A percentile compares a stretch with the other conserved stretches of the same genome.
phyloP scores from a whole-genome alignment of 2,888 invertebrate species.

The Plebejus argus region DNA sequence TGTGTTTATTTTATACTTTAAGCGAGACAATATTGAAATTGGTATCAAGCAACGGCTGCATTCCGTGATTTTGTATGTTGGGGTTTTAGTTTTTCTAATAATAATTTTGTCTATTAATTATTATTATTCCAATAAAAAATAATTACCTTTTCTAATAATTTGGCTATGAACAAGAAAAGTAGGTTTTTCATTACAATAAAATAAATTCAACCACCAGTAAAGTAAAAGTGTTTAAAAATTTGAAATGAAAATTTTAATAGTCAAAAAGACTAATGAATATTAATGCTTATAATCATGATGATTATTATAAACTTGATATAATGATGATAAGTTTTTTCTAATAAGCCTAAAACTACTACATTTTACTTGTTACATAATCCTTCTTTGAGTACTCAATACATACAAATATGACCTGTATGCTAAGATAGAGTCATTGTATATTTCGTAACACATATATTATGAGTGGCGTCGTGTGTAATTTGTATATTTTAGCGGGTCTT shows the following conservation, averaged over 20 bases:
- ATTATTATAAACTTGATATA: neutral
- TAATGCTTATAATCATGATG: neutral
- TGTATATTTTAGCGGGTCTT: conserved; percentile 14
- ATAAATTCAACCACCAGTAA: too few relatives aligned
- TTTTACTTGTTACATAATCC: neutral
- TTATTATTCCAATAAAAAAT: too few relatives aligned
- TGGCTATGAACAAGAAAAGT: too few relatives aligned
- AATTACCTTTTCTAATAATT: too few relatives aligned
- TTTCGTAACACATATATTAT: neutral
- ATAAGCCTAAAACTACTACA: neutral
- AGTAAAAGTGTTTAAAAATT: too few relatives aligned
- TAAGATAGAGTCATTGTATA: conserved; percentile 2
- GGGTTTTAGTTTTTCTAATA: neutral
- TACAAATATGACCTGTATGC: neutral
- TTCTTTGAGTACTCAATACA: neutral
- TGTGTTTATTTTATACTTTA: neutral
- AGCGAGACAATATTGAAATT: neutral
- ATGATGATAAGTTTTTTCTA: neutral
- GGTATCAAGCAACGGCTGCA: too few relatives aligned
- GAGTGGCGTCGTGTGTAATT: conserved; percentile 7
- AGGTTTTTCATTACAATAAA: too few relatives aligned
- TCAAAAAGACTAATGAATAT: too few relatives aligned
- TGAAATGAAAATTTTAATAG: too few relatives aligned
- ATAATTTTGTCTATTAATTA: neutral
- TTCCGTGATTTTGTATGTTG: too few relatives aligned